phyloP scores from a whole-genome alignment of 2,888 invertebrate species.

The Meteorus colon region DNA sequence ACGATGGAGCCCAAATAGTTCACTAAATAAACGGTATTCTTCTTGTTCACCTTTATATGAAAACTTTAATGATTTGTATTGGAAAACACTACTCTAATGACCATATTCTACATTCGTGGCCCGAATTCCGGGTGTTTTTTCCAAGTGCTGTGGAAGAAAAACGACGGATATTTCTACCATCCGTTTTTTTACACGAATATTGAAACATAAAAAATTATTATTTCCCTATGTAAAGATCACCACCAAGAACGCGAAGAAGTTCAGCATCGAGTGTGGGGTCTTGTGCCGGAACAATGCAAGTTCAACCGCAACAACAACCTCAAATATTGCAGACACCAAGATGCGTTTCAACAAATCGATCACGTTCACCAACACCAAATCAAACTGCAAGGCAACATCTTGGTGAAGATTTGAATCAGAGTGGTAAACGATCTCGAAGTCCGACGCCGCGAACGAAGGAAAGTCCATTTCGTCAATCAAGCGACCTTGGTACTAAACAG shows the following conservation, averaged over 20 bases:
- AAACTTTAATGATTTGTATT: no score
- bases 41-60: no score
- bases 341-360: slow-evolving; percentile 72
- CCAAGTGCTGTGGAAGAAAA: no score
- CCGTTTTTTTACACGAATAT: no score
- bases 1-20: no score
- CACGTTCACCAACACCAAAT: slow-evolving; percentile 75
- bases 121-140: no score
- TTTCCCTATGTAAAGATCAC: slow-evolving; percentile 69
- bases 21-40: no score
- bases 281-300: slow-evolving; percentile 64
- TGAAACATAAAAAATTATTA: no score
- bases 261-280: slow-evolving; percentile 74
- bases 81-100: no score
- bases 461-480: slow-evolving; percentile 63
- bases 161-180: no score
- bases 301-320: slow-evolving; percentile 57
- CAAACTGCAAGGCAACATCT: slow-evolving; percentile 52
- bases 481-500: slow-evolving; percentile 59
- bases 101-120: no score
- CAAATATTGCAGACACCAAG: slow-evolving; percentile 70
- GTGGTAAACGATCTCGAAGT: slow-evolving; percentile 74
- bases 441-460: slow-evolving; percentile 75
- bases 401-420: slow-evolving; percentile 58
- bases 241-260: slow-evolving; percentile 74